Conservation (phyloP, 2,888 invertebrate genomes). For the Trichopria drosophilae region DNA sequence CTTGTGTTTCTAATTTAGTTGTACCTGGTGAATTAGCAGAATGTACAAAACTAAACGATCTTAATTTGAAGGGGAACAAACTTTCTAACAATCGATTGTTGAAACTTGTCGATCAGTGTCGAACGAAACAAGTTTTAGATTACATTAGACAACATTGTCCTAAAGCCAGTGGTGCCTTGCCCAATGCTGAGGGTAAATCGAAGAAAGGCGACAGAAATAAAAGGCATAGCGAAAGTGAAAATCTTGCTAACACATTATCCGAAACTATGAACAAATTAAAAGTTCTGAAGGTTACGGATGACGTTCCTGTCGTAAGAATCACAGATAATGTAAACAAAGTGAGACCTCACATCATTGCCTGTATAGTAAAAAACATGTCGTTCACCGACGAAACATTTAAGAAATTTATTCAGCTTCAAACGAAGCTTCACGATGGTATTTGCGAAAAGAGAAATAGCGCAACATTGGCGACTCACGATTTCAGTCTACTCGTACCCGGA, state of each 20-base stretch:
- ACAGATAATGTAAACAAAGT: conserved; percentile 65
- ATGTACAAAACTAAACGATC: conserved; percentile 75
- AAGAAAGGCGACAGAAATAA: conserved; percentile 50
- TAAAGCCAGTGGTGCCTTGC: conserved; percentile 47
- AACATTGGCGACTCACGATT: conserved; percentile 84
- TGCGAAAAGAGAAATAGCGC: conserved; percentile 78
- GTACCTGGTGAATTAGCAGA: conserved; percentile 73
- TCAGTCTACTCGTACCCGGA: conserved; percentile 67
- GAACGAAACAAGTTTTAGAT: conserved; percentile 75
- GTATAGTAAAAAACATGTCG: conserved; percentile 68
- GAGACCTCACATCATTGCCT: conserved; percentile 74
- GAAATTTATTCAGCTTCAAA: conserved; percentile 79
- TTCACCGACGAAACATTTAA: conserved; percentile 70
- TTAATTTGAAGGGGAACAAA: conserved; percentile 75
- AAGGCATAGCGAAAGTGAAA: conserved; percentile 47
- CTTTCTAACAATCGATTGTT: conserved; percentile 72
- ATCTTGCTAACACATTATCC: conserved; percentile 37
- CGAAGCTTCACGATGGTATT: conserved; percentile 73
- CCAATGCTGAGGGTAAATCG: conserved; percentile 37
- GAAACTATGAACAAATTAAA: conserved; percentile 52
- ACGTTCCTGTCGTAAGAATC: conserved; percentile 61
- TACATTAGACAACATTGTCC: conserved; percentile 72
- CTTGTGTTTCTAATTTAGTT: conserved; percentile 41
- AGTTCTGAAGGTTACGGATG: conserved; percentile 56
- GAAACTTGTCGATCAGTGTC: conserved; percentile 75